Conservation (phyloP, 2,888 invertebrate genomes). For the Dasysyrphus tricinctus region DNA sequence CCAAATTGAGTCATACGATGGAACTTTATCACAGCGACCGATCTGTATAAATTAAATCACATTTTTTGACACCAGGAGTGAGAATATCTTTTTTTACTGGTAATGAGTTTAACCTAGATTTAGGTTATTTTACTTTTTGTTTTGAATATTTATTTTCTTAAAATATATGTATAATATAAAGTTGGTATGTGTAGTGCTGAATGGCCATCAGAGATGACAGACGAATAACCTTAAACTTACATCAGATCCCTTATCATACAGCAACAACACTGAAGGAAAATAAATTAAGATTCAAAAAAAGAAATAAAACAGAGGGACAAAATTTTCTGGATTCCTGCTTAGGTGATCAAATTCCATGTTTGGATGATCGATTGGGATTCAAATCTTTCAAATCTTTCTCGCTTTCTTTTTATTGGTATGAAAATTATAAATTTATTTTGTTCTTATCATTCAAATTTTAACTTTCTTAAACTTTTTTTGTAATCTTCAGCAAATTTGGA, state of each 20-base stretch:
- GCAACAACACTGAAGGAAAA: not conserved
- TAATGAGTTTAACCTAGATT: not conserved
- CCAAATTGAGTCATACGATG: not conserved
- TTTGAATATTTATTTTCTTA: not conserved
- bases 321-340: too few relatives aligned
- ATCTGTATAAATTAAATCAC: constrained; percentile 1
- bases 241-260: not conserved
- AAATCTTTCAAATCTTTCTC: too few relatives aligned
- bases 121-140: too few relatives aligned
- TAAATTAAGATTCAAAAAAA: not conserved
- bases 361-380: too few relatives aligned
- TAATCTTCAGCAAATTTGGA: too few relatives aligned
- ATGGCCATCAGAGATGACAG: not conserved
- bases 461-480: too few relatives aligned
- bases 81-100: not conserved
- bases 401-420: too few relatives aligned
- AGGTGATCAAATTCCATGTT: too few relatives aligned
- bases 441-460: too few relatives aligned
- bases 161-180: not conserved
- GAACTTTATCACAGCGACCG: not conserved
- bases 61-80: not conserved
- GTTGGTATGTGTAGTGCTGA: not conserved
- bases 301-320: too few relatives aligned
- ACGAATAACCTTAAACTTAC: not conserved
- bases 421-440: too few relatives aligned